These are phyloP conservation scores for Hypocryptadius cinnamomeus DNA, from an alignment of 2,113 vertebrate genomes.

Conservation along the genomic window DNA sequence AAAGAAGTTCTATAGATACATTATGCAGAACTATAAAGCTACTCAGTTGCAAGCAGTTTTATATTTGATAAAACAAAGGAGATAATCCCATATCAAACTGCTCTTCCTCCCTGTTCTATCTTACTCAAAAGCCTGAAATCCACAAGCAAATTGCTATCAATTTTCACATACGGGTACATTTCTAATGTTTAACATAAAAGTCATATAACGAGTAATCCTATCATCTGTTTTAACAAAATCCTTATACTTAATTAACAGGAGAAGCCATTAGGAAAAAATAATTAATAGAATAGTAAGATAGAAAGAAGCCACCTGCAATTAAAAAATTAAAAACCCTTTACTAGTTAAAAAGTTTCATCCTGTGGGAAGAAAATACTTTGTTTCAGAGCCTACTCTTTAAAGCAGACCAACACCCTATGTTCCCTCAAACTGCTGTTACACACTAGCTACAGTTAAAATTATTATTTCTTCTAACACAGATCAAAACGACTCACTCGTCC, in stretches of 20 bases:
- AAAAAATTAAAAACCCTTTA: neutral
- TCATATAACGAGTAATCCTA: neutral
- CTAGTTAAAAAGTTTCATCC: neutral
- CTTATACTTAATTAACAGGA: neutral
- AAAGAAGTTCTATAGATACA: accelerated
- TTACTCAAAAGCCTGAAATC: neutral
- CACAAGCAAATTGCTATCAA: neutral
- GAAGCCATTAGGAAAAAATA: neutral
- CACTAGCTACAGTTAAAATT: neutral
- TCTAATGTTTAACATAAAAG: neutral
- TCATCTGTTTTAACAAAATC: neutral
- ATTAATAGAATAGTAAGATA: neutral
- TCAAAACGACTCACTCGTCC: neutral
- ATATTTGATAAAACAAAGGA: neutral
- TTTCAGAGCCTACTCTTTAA: neutral
- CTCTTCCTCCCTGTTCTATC: neutral
- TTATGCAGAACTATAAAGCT: neutral
- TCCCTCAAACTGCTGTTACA: neutral
- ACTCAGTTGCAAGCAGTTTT: neutral
- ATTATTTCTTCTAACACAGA: neutral
- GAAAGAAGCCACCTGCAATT: neutral
- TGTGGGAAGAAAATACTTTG: neutral
- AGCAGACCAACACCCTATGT: accelerated
- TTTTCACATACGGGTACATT: neutral
- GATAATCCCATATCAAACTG: neutral